Evolutionary conservation across 2,113 vertebrate genomes (phyloP).

Genomic region (Calyptomena viridis): DNA sequence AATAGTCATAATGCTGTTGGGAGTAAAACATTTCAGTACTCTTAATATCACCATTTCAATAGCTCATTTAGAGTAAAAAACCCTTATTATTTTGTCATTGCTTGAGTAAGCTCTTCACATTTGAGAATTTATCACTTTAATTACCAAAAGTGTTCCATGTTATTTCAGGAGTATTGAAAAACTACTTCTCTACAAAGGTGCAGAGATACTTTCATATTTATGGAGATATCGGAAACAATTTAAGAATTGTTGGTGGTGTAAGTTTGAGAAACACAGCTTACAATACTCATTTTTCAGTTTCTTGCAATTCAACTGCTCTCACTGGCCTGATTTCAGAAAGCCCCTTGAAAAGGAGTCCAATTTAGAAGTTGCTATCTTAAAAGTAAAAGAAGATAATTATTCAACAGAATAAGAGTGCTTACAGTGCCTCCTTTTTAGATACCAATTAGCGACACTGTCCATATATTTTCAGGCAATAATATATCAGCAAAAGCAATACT

Average conservation of each 20-base stretch:
- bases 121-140: constrained; percentile 3
- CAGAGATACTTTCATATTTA: not conserved
- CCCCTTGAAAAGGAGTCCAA: not conserved
- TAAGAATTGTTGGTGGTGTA: not conserved
- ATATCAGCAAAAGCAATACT: not conserved
- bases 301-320: not conserved
- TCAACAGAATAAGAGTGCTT: not conserved
- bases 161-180: not conserved
- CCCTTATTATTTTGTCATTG: not conserved
- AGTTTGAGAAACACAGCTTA: not conserved
- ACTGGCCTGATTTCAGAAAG: not conserved
- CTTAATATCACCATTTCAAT: not conserved
- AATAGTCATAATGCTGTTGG: not conserved
- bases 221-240: not conserved
- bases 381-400: not conserved
- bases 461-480: not conserved
- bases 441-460: not conserved
- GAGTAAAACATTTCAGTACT: not conserved
- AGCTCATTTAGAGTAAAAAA: not conserved
- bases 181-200: not conserved
- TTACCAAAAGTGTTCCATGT: not conserved
- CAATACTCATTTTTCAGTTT: not conserved
- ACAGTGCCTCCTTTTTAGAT: not conserved
- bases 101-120: not conserved
- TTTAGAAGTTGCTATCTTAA: not conserved